A percentile compares a stretch with the other conserved stretches of the same genome.
These are phyloP conservation scores for Nothocercus nigrocapillus DNA, from an alignment of 2,113 vertebrate genomes.

Conservation along the genomic window DNA sequence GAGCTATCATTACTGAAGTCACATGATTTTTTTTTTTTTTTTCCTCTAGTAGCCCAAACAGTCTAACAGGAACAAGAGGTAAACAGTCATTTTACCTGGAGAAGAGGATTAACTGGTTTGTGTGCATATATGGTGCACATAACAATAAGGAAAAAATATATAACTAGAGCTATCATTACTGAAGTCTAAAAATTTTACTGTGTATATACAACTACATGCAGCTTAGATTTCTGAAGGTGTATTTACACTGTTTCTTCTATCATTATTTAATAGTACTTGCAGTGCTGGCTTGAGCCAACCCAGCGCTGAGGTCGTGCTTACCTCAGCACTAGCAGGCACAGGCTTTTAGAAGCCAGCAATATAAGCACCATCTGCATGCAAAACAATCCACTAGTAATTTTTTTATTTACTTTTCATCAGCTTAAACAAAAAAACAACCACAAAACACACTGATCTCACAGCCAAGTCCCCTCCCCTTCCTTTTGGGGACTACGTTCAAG, in stretches of 20 bases:
- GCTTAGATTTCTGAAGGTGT: not conserved
- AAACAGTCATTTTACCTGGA: not conserved
- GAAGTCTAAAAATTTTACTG: not conserved
- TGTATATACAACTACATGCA: not conserved
- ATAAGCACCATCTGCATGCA: accelerated
- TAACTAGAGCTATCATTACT: not conserved
- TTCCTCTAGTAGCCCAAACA: not conserved
- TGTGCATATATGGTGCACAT: not conserved
- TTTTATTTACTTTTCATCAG: not conserved
- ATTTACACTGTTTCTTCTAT: not conserved
- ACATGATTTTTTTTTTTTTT: not conserved
- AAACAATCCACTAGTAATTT: not conserved
- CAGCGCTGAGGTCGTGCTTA: not conserved
- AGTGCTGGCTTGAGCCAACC: not conserved
- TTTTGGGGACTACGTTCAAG: not conserved
- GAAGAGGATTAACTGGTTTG: not conserved
- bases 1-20: not conserved
- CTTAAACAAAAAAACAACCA: not conserved
- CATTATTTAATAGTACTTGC: not conserved
- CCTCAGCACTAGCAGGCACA: not conserved
- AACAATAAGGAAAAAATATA: not conserved
- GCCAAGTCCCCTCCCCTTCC: not conserved
- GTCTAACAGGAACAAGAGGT: not conserved
- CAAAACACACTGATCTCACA: not conserved
- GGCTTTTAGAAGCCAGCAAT: not conserved